phyloP scores from a whole-genome alignment of 1,140 invertebrate genomes.

The Steinernema feltiae region DNA sequence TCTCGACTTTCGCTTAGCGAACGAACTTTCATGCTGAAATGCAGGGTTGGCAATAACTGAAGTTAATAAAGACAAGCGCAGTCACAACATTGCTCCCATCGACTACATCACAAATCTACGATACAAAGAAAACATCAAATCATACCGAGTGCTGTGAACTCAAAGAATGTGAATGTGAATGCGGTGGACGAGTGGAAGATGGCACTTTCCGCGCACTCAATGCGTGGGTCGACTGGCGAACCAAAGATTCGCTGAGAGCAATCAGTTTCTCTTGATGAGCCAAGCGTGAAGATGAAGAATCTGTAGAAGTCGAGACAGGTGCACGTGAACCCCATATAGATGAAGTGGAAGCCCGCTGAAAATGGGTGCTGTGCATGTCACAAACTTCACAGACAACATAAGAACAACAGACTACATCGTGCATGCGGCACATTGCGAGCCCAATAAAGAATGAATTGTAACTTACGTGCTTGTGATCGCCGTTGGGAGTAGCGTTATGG shows the following conservation, averaged over 20 bases:
- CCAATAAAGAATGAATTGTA: not conserved
- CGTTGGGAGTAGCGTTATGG: not conserved
- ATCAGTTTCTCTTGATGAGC: not conserved
- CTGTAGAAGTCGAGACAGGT: not conserved
- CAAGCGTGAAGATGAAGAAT: not conserved
- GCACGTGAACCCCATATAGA: not conserved
- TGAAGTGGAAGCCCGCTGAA: not conserved
- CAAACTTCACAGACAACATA: not conserved
- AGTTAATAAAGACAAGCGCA: too few species aligned
- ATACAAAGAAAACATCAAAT: not conserved
- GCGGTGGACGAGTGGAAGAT: not conserved
- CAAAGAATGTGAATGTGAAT: not conserved
- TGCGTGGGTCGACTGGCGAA: not conserved
- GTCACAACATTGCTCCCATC: not conserved
- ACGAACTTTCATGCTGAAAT: not conserved
- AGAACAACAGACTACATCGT: too few species aligned
- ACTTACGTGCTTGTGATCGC: not conserved
- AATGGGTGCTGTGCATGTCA: not conserved
- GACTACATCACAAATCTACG: not conserved
- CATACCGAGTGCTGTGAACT: conserved; percentile 1
- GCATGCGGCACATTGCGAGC: too few species aligned
- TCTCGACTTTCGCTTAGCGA: not conserved
- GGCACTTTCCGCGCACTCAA: not conserved
- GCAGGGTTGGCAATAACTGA: too few species aligned
- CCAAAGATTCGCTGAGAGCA: not conserved